phyloP scores from a whole-genome alignment of 2,888 invertebrate genomes.

The Ichneumon xanthorius region DNA sequence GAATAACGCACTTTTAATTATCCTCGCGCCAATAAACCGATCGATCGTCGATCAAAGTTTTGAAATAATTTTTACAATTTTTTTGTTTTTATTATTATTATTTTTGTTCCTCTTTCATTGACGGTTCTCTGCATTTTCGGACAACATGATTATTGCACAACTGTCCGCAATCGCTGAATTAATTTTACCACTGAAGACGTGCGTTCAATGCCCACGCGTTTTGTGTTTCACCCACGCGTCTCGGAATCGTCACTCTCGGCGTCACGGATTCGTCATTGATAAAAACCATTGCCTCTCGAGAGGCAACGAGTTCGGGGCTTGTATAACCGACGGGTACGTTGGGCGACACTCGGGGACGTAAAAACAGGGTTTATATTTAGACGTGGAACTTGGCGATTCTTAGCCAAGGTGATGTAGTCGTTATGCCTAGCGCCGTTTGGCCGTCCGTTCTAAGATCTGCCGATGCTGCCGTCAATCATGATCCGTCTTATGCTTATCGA shows the following conservation, averaged over 20 bases:
- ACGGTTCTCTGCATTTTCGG: neutral
- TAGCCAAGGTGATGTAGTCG: conserved; percentile 29
- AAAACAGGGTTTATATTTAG: conserved; percentile 63
- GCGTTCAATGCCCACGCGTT: neutral
- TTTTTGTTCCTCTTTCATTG: neutral
- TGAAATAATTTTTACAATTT: neutral
- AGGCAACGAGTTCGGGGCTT: neutral
- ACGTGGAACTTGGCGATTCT: conserved; percentile 58
- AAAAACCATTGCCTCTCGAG: neutral
- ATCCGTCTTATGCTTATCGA: neutral
- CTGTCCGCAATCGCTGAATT: neutral
- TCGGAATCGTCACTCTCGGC: neutral
- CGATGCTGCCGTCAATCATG: conserved; percentile 35
- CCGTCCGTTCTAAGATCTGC: conserved; percentile 23
- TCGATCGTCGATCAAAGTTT: neutral
- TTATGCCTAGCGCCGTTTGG: conserved; percentile 5
- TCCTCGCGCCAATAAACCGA: neutral
- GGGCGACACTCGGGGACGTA: conserved; percentile 47
- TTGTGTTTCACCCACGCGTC: conserved; percentile 1
- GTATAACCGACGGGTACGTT: neutral
- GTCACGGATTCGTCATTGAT: conserved; percentile 20
- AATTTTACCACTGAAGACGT: neutral
- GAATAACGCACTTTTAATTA: neutral
- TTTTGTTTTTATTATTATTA: neutral
- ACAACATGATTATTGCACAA: neutral